These are phyloP conservation scores for Neofelis nebulosa DNA, from an alignment of 2,113 vertebrate species.

Conservation along the genomic window DNA sequence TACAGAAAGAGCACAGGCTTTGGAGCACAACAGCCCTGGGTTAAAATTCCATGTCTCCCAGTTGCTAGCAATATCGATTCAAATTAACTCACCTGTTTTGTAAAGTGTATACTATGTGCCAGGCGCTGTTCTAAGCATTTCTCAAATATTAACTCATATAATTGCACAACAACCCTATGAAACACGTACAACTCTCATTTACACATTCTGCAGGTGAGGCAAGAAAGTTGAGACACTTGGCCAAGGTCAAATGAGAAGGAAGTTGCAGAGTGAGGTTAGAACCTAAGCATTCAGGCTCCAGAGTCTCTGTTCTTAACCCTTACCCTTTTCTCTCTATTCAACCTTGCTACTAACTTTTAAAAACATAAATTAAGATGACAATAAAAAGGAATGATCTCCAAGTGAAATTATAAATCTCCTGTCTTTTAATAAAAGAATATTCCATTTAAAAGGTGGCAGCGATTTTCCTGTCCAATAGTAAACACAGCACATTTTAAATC, in stretches of 20 bases:
- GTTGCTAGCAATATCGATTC: background rate
- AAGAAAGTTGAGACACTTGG: background rate
- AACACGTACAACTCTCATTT: background rate
- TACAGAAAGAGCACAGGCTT: background rate
- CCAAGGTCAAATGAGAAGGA: background rate
- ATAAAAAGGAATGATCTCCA: background rate
- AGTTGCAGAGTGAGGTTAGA: background rate
- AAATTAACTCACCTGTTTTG: background rate
- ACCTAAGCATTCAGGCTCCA: background rate
- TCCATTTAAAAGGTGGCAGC: background rate
- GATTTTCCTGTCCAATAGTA: background rate
- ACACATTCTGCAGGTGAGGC: background rate
- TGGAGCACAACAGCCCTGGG: background rate
- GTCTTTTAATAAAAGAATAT: background rate
- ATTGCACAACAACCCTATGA: background rate
- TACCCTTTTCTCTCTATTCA: background rate
- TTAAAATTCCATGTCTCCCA: background rate
- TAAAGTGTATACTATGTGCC: background rate
- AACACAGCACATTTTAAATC: background rate
- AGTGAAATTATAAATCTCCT: background rate
- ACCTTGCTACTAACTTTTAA: background rate
- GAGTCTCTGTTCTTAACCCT: background rate
- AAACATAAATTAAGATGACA: background rate
- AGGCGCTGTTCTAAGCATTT: background rate
- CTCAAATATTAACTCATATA: background rate